Conservation (phyloP, 1,140 invertebrate species). For the Drosophila watanabei region DNA sequence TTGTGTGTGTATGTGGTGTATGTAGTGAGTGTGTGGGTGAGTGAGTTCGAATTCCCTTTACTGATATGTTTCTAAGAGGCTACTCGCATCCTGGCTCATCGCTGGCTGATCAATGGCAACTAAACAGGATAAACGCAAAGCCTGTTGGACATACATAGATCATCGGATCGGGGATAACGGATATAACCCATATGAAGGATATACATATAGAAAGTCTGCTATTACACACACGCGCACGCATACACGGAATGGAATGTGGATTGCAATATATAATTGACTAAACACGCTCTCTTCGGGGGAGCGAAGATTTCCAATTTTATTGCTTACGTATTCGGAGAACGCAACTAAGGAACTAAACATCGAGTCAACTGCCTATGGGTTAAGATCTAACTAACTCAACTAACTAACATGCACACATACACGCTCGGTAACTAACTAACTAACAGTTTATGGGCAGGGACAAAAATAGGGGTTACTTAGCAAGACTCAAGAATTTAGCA, state of each 20-base stretch:
- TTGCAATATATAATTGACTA: slow-evolving; percentile 46
- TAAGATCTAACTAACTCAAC: slow-evolving; percentile 52
- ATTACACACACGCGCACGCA: slow-evolving; percentile 30
- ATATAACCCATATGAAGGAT: slow-evolving; percentile 20
- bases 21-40: slow-evolving; percentile 25
- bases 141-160: slow-evolving; percentile 30
- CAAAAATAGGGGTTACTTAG: no score
- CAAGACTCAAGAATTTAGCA: background rate
- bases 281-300: slow-evolving; percentile 7
- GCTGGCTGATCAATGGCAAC: slow-evolving; percentile 33
- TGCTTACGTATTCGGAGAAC: slow-evolving; percentile 60
- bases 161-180: slow-evolving; percentile 19
- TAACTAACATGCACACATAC: slow-evolving; percentile 43
- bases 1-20: slow-evolving; percentile 12
- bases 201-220: slow-evolving; percentile 4
- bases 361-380: slow-evolving; percentile 34
- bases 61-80: slow-evolving; percentile 84
- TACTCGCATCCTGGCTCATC: slow-evolving; percentile 76
- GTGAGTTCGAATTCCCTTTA: slow-evolving; percentile 66
- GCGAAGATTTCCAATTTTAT: slow-evolving; percentile 44
- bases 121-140: slow-evolving; percentile 35
- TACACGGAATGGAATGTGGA: slow-evolving; percentile 44
- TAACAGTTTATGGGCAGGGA: slow-evolving; percentile 24
- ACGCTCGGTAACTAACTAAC: slow-evolving; percentile 46
- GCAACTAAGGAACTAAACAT: slow-evolving; percentile 38